Conservation (phyloP, 2,888 invertebrate species). For the Litoditis marina region DNA sequence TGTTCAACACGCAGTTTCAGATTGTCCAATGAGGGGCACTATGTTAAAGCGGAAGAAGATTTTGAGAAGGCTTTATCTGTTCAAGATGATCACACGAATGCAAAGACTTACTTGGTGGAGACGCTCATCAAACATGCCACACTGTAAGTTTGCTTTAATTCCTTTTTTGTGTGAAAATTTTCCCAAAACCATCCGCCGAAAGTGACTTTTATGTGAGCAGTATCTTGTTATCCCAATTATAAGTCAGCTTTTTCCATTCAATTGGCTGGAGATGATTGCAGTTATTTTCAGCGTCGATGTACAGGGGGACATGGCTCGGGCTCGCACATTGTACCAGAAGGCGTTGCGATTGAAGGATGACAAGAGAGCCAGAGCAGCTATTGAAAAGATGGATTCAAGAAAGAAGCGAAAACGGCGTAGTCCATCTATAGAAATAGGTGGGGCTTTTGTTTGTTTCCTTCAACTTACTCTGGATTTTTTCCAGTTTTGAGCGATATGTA, state of each 20-base stretch:
- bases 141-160: conserved; percentile 58
- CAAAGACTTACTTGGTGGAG: conserved; percentile 87
- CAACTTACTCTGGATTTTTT: no score
- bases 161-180: not conserved
- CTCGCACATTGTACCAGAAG: not conserved
- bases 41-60: conserved; percentile 87
- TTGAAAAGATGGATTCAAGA: not conserved
- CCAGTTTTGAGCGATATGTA: no score
- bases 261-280: no score
- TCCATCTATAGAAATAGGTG: no score
- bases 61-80: conserved; percentile 84
- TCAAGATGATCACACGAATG: conserved; percentile 85
- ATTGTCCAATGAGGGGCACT: conserved; percentile 86
- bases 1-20: conserved; percentile 61
- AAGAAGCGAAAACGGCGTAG: no score
- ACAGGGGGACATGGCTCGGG: not conserved
- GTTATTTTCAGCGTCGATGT: not conserved
- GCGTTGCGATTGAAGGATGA: conserved; percentile 1
- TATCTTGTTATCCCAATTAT: no score
- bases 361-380: not conserved
- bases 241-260: no score
- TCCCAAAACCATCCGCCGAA: not conserved
- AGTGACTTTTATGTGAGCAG: conserved; percentile 1
- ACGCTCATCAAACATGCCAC: conserved; percentile 84
- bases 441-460: no score